Evolutionary conservation across 2,113 vertebrate species (phyloP).

Genomic region (Callorhinus ursinus): DNA sequence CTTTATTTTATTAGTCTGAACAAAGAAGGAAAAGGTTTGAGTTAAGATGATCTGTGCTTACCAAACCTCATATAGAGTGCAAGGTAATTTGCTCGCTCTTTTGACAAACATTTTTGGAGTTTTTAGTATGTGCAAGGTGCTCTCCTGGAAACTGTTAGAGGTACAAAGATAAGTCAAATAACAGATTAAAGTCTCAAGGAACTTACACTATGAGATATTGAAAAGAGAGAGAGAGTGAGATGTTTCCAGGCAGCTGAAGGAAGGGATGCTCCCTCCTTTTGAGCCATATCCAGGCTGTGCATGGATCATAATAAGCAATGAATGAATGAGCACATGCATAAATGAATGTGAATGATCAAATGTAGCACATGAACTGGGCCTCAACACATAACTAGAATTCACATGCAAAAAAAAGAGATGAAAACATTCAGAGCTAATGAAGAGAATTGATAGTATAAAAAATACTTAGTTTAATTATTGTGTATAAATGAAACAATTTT

Average conservation of each 20-base stretch:
- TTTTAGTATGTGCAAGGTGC: neutral
- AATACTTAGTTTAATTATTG: neutral
- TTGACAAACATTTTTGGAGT: neutral
- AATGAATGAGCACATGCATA: neutral
- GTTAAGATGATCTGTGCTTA: neutral
- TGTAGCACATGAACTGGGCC: accelerated
- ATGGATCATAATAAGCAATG: neutral
- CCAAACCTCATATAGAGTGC: neutral
- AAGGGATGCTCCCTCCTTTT: neutral
- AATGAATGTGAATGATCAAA: neutral
- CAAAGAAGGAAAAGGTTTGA: neutral
- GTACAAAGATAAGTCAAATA: neutral
- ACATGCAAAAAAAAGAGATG: neutral
- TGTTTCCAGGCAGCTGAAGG: neutral
- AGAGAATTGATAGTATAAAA: neutral
- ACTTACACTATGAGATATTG: neutral
- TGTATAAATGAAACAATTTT: neutral
- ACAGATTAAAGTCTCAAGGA: neutral
- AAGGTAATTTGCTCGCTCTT: neutral
- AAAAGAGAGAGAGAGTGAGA: neutral
- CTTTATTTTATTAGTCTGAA: slow-evolving; percentile 34
- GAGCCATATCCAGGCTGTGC: neutral
- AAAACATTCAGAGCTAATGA: neutral
- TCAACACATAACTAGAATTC: neutral
- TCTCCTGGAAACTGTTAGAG: neutral